phyloP scores from a whole-genome alignment of 2,888 invertebrate species.

The Drosophila kokeensis region DNA sequence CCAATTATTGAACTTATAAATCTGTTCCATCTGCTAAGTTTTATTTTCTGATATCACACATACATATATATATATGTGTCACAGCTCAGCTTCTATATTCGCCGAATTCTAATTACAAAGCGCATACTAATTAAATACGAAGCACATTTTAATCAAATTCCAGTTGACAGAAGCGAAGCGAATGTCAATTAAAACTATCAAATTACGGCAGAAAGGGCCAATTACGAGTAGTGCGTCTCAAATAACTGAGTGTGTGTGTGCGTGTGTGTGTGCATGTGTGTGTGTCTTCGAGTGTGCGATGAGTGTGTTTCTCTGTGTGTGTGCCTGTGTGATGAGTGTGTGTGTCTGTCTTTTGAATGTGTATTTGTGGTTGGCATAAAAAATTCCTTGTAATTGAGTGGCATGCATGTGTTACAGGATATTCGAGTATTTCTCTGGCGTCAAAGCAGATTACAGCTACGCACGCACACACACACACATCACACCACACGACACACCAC shows the following conservation, averaged over 20 bases:
- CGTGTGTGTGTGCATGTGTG: background rate
- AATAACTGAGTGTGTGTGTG: constrained; percentile 25
- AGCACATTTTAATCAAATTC: constrained; percentile 66
- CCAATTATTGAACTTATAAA: background rate
- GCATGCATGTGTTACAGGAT: constrained; percentile 54
- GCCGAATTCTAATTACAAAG: constrained; percentile 34
- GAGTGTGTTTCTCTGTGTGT: constrained; percentile 15
- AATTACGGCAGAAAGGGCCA: constrained; percentile 64
- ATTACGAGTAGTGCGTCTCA: constrained; percentile 55
- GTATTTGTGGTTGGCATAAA: constrained; percentile 63
- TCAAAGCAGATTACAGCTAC: constrained; percentile 40
- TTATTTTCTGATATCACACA: too few species aligned
- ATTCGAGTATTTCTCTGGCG: constrained; percentile 59
- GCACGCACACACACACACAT: constrained; percentile 17
- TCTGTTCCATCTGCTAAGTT: too few species aligned
- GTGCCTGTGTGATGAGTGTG: constrained; percentile 2
- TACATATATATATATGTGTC: background rate
- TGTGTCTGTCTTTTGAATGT: constrained; percentile 27
- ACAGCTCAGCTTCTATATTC: background rate
- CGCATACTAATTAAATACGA: constrained; percentile 50
- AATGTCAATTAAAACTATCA: constrained; percentile 78
- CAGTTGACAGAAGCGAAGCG: constrained; percentile 53
- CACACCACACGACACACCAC: constrained; percentile 18
- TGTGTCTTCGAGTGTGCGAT: constrained; percentile 8
- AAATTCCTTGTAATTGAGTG: constrained; percentile 60